Percentiles rank a stretch among this genome's conserved stretches.
Conservation (phyloP, 53 echinoderm and acorn worm species). For the Henricia sp. region DNA sequence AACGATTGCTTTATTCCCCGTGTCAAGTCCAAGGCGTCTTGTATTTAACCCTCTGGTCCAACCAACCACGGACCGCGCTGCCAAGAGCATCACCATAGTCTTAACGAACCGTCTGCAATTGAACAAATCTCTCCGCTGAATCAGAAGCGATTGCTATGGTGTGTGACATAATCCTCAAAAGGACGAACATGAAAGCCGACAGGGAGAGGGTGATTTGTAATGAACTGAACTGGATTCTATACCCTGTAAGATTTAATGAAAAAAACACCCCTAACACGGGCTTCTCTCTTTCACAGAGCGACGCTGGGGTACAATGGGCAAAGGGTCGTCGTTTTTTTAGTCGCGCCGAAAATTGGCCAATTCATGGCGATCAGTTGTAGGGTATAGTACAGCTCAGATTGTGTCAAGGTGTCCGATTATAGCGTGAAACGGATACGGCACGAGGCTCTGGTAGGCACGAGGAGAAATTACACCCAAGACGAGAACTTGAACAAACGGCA, state of each 20-base stretch:
- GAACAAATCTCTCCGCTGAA: constrained; percentile 28
- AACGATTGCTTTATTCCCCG: too few relatives aligned
- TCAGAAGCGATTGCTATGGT: constrained; percentile 27
- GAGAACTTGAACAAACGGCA: not conserved
- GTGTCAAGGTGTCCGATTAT: constrained; percentile 47
- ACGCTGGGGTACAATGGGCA: constrained; percentile 30
- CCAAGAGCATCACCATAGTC: too few relatives aligned
- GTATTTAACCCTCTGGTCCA: too few relatives aligned
- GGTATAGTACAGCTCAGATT: constrained; percentile 2
- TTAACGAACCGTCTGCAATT: too few relatives aligned
- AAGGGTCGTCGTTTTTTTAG: constrained; percentile 58
- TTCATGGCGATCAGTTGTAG: constrained; percentile 30
- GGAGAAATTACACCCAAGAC: not conserved
- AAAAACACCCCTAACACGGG: not conserved
- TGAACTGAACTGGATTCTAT: constrained; percentile 17
- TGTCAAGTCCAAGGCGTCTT: too few relatives aligned
- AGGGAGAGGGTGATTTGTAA: not conserved
- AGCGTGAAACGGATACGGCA: constrained; percentile 37
- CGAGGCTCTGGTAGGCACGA: not conserved
- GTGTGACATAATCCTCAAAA: constrained; percentile 38
- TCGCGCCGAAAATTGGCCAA: constrained; percentile 45
- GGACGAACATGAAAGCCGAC: constrained; percentile 15
- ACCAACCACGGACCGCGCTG: not conserved
- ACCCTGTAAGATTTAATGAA: constrained; percentile 40
- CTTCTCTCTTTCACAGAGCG: constrained; percentile 33